These are phyloP conservation scores for Alces alces DNA, from an alignment of 2,113 vertebrate species.

Conservation along the genomic window DNA sequence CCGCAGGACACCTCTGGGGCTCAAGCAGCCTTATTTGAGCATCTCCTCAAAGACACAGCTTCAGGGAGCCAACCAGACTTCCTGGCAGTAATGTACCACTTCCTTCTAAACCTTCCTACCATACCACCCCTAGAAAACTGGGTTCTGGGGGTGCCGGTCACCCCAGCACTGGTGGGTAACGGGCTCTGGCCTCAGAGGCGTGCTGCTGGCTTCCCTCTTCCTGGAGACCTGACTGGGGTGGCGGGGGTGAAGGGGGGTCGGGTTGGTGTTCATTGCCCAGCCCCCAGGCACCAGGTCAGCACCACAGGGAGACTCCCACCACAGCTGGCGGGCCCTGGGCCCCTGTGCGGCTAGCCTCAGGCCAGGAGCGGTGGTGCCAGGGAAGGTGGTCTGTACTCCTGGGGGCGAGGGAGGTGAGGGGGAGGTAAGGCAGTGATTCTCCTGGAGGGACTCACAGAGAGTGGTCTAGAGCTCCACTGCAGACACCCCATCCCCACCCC, in stretches of 20 bases:
- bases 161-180: background rate
- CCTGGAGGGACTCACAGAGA: background rate
- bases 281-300: background rate
- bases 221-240: background rate
- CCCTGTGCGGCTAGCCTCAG: background rate
- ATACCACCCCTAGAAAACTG: background rate
- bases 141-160: background rate
- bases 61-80: background rate
- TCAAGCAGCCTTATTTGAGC: background rate
- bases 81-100: background rate
- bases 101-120: background rate
- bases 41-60: background rate
- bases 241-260: background rate
- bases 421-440: slow-evolving; percentile 39
- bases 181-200: background rate
- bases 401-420: background rate
- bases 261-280: background rate
- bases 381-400: background rate
- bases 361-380: background rate
- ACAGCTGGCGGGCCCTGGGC: background rate
- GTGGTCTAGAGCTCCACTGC: background rate
- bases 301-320: background rate
- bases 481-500: background rate
- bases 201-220: background rate
- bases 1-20: background rate